phyloP scores from a whole-genome alignment of 2,888 invertebrate genomes.

The Itoplectis maculator region DNA sequence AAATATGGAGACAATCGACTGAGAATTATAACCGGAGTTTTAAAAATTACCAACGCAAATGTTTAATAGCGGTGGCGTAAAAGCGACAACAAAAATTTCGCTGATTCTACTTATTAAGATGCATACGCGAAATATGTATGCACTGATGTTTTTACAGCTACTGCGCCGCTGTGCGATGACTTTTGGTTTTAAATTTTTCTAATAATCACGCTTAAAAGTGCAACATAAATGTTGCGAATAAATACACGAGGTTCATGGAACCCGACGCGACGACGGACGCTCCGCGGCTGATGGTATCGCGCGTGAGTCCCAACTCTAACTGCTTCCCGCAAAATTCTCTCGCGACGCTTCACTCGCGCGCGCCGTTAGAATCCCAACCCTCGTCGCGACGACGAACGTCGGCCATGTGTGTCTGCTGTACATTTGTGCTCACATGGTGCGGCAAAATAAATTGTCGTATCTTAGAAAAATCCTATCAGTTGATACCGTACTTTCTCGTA shows the following conservation, averaged over 20 bases:
- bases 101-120: slow-evolving; percentile 12
- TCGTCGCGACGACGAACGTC: not conserved
- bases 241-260: slow-evolving; percentile 38
- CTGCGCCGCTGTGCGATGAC: not conserved
- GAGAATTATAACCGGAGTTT: not conserved
- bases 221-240: slow-evolving; percentile 35
- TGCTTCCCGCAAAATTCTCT: slow-evolving; percentile 1
- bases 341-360: not conserved
- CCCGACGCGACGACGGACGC: slow-evolving; percentile 40
- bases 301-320: slow-evolving; percentile 57
- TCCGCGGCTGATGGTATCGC: slow-evolving; percentile 58
- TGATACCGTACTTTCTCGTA: no score
- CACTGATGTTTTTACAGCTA: slow-evolving; percentile 3
- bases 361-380: not conserved
- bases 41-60: slow-evolving; percentile 3
- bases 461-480: no score
- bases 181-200: not conserved
- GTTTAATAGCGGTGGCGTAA: slow-evolving; percentile 2
- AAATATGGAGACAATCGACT: not conserved
- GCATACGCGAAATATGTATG: slow-evolving; percentile 6
- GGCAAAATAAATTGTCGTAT: no score
- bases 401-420: not conserved
- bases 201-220: slow-evolving; percentile 45
- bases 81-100: not conserved
- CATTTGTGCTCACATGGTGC: not conserved